phyloP scores from a whole-genome alignment of 2,888 invertebrate genomes.

The Clusia tigrina region DNA sequence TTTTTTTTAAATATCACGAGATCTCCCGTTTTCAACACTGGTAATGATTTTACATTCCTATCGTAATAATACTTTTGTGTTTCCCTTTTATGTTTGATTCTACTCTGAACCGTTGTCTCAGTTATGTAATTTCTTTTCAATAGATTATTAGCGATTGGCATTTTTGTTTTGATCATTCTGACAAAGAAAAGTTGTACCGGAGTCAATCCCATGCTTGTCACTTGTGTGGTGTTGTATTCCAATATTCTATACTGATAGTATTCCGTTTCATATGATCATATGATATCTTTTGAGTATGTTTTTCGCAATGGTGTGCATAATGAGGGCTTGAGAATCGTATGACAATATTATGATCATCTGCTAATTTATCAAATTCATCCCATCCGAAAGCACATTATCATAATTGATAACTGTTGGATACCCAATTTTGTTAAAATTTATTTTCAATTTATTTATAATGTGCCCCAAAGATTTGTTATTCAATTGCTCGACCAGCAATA shows the following conservation, averaged over 20 bases:
- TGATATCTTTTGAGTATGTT: too few species aligned
- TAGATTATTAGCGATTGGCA: too few species aligned
- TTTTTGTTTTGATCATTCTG: neutral
- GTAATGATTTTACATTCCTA: neutral
- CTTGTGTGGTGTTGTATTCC: neutral
- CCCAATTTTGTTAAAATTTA: neutral
- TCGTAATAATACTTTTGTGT: conserved; percentile 4
- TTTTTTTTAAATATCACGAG: conserved; percentile 15
- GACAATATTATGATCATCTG: neutral
- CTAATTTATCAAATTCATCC: neutral
- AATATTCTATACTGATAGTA: neutral
- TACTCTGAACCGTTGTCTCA: neutral
- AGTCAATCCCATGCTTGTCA: neutral
- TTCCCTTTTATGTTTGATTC: neutral
- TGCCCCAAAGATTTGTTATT: too few species aligned
- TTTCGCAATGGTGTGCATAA: neutral
- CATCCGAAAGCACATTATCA: neutral
- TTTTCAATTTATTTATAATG: too few species aligned
- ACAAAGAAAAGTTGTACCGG: neutral
- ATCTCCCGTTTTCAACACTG: neutral
- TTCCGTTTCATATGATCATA: neutral
- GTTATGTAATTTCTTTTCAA: too few species aligned
- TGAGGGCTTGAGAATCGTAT: neutral
- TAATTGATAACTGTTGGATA: neutral
- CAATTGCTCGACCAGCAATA: neutral